A percentile compares a stretch with the other conserved stretches of the same genome.
Conservation (phyloP, 2,797 vertebrate species). For the Periparus ater region DNA sequence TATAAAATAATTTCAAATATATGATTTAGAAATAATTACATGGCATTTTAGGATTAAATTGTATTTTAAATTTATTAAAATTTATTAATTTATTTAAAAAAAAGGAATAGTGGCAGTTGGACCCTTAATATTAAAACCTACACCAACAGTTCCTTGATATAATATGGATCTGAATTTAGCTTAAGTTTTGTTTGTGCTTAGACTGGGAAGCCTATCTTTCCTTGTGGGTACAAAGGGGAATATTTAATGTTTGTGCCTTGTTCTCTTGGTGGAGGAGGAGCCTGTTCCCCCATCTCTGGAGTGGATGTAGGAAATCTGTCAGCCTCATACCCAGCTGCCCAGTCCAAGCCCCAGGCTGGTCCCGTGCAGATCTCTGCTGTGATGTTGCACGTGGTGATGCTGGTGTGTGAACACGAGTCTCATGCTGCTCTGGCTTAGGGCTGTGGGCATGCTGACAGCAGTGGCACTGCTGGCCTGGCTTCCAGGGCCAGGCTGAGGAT, state of each 20-base stretch:
- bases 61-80: neutral
- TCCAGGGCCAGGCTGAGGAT: neutral
- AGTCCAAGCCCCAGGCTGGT: rapidly evolving
- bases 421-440: neutral
- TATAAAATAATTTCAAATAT: neutral
- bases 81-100: no score
- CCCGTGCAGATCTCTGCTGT: rapidly evolving
- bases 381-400: rapidly evolving
- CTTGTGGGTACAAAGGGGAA: neutral
- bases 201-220: neutral
- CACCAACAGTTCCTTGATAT: neutral
- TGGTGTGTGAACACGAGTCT: rapidly evolving
- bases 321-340: neutral
- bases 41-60: neutral
- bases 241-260: neutral
- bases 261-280: neutral
- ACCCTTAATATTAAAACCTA: neutral
- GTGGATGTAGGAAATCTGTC: neutral
- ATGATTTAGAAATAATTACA: neutral
- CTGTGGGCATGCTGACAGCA: neutral
- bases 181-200: neutral
- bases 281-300: neutral
- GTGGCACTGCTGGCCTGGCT: neutral
- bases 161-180: neutral
- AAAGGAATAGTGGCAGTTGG: neutral